Conservation (phyloP, 2,113 vertebrate species). For the Triplophysa rosa region DNA sequence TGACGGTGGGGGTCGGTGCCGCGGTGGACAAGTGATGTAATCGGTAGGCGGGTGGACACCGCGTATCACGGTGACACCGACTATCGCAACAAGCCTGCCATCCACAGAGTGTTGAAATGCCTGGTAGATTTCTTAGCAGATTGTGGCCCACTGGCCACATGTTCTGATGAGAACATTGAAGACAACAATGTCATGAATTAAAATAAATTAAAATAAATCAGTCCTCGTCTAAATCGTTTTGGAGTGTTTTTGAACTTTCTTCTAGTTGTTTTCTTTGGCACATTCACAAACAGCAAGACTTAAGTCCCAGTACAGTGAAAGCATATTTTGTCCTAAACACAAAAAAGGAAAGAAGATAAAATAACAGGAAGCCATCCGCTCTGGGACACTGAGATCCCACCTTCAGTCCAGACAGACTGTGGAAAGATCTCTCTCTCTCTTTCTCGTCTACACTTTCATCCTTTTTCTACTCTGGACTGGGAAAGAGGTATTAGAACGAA, state of each 20-base stretch:
- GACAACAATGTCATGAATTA: no score
- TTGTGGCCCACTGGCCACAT: no score
- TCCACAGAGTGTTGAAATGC: neutral
- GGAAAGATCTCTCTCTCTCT: slow-evolving; percentile 13
- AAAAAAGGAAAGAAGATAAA: slow-evolving; percentile 58
- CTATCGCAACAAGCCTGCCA: no score
- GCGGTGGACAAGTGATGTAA: no score
- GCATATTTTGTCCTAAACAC: slow-evolving; percentile 37
- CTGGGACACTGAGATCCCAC: slow-evolving; percentile 30
- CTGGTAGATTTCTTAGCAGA: neutral
- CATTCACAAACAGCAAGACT: slow-evolving; percentile 34
- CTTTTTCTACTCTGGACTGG: neutral
- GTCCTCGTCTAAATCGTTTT: no score
- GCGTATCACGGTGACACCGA: no score
- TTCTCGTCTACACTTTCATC: neutral
- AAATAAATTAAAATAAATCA: no score
- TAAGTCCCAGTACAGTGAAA: slow-evolving; percentile 21
- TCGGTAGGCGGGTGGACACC: no score
- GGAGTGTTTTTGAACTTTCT: neutral
- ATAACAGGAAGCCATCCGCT: slow-evolving; percentile 68
- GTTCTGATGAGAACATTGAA: no score
- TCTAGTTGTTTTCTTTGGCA: slow-evolving; percentile 51
- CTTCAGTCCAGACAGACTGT: slow-evolving; percentile 3
- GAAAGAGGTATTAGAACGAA: slow-evolving; percentile 16
- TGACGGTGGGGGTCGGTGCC: no score